These are phyloP conservation scores for Rhorus exstirpatorius DNA, from an alignment of 2,888 invertebrate species.

Conservation along the genomic window DNA sequence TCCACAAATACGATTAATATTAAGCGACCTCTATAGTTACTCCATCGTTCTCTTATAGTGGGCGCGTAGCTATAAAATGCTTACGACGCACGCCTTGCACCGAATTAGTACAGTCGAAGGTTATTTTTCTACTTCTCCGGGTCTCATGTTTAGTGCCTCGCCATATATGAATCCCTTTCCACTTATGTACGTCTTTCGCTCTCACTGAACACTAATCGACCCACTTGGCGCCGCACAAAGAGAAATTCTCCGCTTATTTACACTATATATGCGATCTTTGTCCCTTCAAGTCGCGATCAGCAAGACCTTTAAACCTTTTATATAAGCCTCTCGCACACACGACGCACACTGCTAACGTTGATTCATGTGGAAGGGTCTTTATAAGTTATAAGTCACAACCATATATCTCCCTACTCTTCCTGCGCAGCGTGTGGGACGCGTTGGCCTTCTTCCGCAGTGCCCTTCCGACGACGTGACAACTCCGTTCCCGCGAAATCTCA, in stretches of 20 bases:
- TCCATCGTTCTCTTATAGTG: conserved; percentile 27
- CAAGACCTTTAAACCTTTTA: neutral
- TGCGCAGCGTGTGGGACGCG: no score
- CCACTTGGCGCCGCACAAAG: conserved; percentile 8
- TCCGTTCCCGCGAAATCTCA: no score
- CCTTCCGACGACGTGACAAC: no score
- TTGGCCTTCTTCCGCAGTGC: no score
- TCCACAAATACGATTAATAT: conserved; percentile 2
- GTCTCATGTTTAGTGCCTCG: conserved; percentile 20
- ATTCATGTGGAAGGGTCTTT: no score
- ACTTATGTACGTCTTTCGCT: conserved; percentile 10
- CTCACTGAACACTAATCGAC: conserved; percentile 8
- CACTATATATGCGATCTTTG: neutral
- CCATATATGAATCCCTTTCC: conserved; percentile 9
- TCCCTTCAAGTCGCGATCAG: neutral
- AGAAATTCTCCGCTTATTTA: neutral
- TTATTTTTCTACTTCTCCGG: conserved; percentile 25
- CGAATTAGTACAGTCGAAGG: conserved; percentile 73
- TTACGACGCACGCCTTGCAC: conserved; percentile 63
- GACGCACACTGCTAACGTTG: no score
- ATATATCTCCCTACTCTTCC: no score
- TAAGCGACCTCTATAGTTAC: neutral
- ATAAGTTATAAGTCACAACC: no score
- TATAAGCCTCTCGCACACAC: no score
- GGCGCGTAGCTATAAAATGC: conserved; percentile 19